Base-by-base conservation (phyloP, 2,113 vertebrate species). In the Myxocyprinus asiaticus region DNA sequence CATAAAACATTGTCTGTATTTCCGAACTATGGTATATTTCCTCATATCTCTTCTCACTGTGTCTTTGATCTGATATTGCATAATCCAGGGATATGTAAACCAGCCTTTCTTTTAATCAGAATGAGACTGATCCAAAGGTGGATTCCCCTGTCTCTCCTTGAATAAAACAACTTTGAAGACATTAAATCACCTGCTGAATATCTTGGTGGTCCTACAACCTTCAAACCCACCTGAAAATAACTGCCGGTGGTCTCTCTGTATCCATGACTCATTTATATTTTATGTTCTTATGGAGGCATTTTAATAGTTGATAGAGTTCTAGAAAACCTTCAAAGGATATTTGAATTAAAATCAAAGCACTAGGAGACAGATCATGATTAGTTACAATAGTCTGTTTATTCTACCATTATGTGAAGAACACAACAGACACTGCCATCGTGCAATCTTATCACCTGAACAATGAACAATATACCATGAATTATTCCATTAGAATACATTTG, bases 1-100 rank as follows among this genome's bases (percentile, higher is more conserved):
- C 43, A 82, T 78, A 62, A 82, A 78, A 82, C 22, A 82, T 73
- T 51, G 50, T 58, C 47, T 43, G 42, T n/a, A 47, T 17, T 51
- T 2, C 80, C 47, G 55, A 78, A 50, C 55, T 15, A 0, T 47
- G 69, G 4, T 44, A 0, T 67, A 70, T 59, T 67, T 15, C 3
- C 53, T 67, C 63, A n/a, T 8, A 50, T 33, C 22, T 33, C 22
- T 33, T 33, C 22, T 33, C 3, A 3, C 22, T 33, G 50, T 14
- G 4, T 33, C 70, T 67, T 45, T 67, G 47, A 78, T 68, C 56
- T 62, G 45, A 7, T 61, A 61, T 43, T 55, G 22, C 47, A 47
- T 62, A 42, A 62, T 51, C 47, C 0, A 15, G 45, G 59, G 53
- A 33, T n/a, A 51, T 51, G 68, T 61, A 58, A 71, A 71, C 12